phyloP scores from a whole-genome alignment of 1,140 invertebrate genomes.

The Xylocopa sonorina region DNA sequence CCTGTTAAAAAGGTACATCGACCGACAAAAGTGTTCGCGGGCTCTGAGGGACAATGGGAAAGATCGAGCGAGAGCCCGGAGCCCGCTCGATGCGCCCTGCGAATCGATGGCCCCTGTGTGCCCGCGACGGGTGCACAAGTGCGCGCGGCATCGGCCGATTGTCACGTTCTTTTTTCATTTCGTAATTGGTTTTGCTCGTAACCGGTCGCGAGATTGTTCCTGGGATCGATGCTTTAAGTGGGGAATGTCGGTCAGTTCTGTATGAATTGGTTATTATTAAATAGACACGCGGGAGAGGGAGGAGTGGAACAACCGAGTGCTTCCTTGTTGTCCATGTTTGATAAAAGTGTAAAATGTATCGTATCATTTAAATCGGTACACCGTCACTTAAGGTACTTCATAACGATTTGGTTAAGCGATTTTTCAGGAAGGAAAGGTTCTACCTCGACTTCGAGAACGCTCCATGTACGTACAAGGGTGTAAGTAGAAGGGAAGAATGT shows the following conservation, averaged over 20 bases:
- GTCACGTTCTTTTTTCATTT: not conserved
- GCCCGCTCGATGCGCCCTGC: not conserved
- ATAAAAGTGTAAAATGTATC: too few relatives aligned
- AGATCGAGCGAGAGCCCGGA: not conserved
- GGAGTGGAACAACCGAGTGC: too few relatives aligned
- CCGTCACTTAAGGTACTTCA: too few relatives aligned
- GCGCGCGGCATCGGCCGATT: not conserved
- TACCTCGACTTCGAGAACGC: too few relatives aligned
- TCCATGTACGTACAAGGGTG: too few relatives aligned
- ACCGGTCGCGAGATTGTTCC: not conserved
- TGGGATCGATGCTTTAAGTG: not conserved
- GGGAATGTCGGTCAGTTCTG: not conserved
- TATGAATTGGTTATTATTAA: too few relatives aligned
- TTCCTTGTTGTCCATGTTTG: too few relatives aligned
- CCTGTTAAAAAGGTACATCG: constrained; percentile 60
- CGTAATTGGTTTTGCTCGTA: not conserved
- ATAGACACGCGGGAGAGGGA: too few relatives aligned
- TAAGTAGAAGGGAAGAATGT: too few relatives aligned
- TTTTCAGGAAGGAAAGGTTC: too few relatives aligned
- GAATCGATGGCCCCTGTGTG: not conserved
- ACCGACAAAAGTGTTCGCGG: constrained; percentile 48
- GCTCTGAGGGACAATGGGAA: constrained; percentile 38
- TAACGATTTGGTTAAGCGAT: too few relatives aligned
- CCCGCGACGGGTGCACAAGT: not conserved
- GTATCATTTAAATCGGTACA: too few relatives aligned